Evolutionary conservation across 37 sponge, comb jelly and placozoan species (phyloP).

Genomic region (Cladorhizidae sp.): DNA sequence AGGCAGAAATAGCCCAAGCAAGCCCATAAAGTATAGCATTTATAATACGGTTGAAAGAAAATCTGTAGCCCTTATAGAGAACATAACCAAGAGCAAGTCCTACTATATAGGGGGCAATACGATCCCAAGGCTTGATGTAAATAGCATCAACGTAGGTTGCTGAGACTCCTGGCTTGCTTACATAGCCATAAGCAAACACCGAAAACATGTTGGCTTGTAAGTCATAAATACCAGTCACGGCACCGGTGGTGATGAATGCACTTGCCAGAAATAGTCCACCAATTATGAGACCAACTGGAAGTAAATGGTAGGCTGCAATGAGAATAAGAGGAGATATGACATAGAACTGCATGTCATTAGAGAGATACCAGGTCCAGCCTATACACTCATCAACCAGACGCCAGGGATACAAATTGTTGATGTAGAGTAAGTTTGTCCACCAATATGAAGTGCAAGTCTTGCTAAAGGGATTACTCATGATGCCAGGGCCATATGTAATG

Average conservation of each 20-base stretch:
- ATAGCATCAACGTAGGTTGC: slow-evolving; percentile 4
- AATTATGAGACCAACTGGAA: slow-evolving; percentile 48
- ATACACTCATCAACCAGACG: slow-evolving; percentile 64
- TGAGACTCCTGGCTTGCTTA: neutral
- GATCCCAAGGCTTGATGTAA: slow-evolving; percentile 73
- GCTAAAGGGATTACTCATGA: neutral
- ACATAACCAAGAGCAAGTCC: slow-evolving; percentile 83
- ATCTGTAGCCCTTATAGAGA: slow-evolving; percentile 41
- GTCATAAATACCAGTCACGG: slow-evolving; percentile 44
- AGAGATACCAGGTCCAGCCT: slow-evolving; percentile 90
- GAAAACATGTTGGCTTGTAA: slow-evolving; percentile 34
- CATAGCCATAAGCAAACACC: neutral
- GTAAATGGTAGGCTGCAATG: slow-evolving; percentile 50
- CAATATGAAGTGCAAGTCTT: slow-evolving; percentile 56
- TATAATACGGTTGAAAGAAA: neutral
- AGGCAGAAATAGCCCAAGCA: slow-evolving; percentile 32
- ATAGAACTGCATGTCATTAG: slow-evolving; percentile 91
- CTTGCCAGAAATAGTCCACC: slow-evolving; percentile 4
- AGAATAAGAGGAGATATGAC: slow-evolving; percentile 81
- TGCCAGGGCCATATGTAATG: slow-evolving; percentile 15
- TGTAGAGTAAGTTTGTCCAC: slow-evolving; percentile 92
- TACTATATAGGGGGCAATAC: slow-evolving; percentile 77
- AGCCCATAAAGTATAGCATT: slow-evolving; percentile 18
- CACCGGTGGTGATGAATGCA: slow-evolving; percentile 29
- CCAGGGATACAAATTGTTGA: slow-evolving; percentile 89